Evolutionary conservation across 2,113 vertebrate genomes (phyloP).

Genomic region (Empidonax alnorum): DNA sequence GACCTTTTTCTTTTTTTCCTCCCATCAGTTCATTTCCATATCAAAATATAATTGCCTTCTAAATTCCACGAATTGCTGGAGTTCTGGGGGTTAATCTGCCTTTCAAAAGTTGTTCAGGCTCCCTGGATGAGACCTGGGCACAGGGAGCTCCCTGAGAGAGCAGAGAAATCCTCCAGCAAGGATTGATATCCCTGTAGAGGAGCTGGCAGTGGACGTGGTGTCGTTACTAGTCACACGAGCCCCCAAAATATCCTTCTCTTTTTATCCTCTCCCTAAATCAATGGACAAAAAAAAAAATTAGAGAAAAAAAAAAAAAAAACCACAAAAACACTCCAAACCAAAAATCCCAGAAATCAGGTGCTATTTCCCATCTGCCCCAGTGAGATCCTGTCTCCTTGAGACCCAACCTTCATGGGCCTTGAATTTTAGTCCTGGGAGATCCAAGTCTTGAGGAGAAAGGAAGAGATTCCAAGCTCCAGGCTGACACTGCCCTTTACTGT

Average conservation of each 20-base stretch:
- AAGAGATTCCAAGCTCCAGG: neutral
- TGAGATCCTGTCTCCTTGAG: slow-evolving; percentile 26
- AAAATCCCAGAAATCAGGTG: neutral
- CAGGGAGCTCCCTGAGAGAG: neutral
- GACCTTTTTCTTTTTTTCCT: neutral
- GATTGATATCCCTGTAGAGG: neutral
- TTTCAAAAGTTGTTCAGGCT: neutral
- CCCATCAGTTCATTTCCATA: slow-evolving; percentile 41
- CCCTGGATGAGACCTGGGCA: neutral
- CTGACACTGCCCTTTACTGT: neutral
- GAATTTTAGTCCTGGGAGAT: slow-evolving; percentile 19
- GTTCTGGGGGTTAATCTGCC: neutral
- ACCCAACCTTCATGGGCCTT: slow-evolving; percentile 47
- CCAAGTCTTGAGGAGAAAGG: neutral
- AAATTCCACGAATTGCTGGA: neutral
- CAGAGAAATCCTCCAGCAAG: neutral
- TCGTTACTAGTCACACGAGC: neutral
- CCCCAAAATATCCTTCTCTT: neutral
- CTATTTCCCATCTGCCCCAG: neutral
- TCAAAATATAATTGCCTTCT: slow-evolving; percentile 31
- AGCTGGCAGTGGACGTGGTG: neutral
- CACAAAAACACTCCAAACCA: too few species aligned
- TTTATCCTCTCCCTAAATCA: neutral
- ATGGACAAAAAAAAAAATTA: neutral
- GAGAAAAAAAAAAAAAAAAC: neutral